Base-by-base conservation (phyloP, 2,113 vertebrate genomes). In the Ammodytes dubius region DNA sequence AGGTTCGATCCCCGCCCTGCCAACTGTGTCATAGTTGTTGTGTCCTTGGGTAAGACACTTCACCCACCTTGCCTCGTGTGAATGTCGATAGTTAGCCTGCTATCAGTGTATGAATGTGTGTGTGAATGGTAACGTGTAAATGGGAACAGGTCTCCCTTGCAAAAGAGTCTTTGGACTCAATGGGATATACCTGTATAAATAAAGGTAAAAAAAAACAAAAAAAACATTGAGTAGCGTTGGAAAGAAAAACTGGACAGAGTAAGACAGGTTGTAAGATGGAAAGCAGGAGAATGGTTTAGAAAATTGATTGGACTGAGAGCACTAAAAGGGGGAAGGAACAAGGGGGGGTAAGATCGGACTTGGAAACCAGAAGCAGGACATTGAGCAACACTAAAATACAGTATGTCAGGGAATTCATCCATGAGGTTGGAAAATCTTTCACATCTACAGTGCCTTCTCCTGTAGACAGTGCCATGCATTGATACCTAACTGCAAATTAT, bases 401-500 rank as follows among this genome's bases (percentile, higher is more conserved):
- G 46, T 47, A 52, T 37, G 7, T 11, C 35, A 50, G 19, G 35
- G 57, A 56, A 67, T 19, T 63, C 45, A 49, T 53, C 52, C 58
- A 17, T 74, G 58, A 46, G 15, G 60, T 63, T 60, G 10, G 74
- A 45, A 46, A 70, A 46, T 49, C 7, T 66, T 74, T 72, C 9
- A 50, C 58, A 77, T 75, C 47, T 64, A 27, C 72, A 73, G 43
- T 68, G 35, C 17, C 54, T 47, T 73, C 59, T 49, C 15, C 52
- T 63, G 59, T 70, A 47, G 14, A 7, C 39, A 50, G 61, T 43
- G n/a, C 49, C 64, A 53, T 68, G 70, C 35, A 81, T 50, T 70
- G 79, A 67, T 79, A 58, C 15, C 53, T 73, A 83, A 49, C 82
- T 81, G 77, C 52, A 85, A 85, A 88, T 86, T 77, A 85, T 73